These are phyloP conservation scores for Zophobas morio DNA, from an alignment of 1,140 invertebrate genomes.

Conservation along the genomic window DNA sequence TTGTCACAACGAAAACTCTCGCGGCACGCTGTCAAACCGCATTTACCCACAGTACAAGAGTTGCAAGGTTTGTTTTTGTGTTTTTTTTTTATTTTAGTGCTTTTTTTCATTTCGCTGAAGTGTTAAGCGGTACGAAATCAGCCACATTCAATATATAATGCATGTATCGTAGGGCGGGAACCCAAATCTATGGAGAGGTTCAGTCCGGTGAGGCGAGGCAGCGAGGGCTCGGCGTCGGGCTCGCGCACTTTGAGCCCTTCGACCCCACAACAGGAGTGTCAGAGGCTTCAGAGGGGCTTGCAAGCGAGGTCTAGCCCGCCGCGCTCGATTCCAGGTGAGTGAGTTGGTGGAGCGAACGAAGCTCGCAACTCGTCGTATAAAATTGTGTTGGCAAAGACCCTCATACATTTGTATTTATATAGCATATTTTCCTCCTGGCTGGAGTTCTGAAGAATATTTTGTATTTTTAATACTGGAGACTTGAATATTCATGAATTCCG, in stretches of 20 bases:
- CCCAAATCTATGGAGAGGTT: constrained; percentile 81
- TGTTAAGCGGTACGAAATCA: neutral
- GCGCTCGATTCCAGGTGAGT: constrained; percentile 65
- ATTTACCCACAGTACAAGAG: constrained; percentile 74
- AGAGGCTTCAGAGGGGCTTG: constrained; percentile 75
- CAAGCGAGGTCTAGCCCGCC: constrained; percentile 72
- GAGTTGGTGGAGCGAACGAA: neutral
- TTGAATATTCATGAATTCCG: too few species aligned
- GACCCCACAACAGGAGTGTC: constrained; percentile 81
- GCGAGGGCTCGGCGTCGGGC: constrained; percentile 79
- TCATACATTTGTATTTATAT: too few species aligned
- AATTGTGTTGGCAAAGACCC: too few species aligned
- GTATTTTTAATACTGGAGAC: too few species aligned
- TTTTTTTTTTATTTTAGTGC: constrained; percentile 26
- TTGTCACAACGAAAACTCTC: constrained; percentile 65
- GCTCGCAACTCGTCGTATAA: neutral
- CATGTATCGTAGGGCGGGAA: constrained; percentile 67
- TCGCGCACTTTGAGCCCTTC: constrained; percentile 71
- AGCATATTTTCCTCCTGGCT: too few species aligned
- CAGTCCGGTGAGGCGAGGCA: constrained; percentile 90
- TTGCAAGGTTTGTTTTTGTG: constrained; percentile 65
- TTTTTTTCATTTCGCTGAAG: constrained; percentile 2
- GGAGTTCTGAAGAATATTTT: too few species aligned
- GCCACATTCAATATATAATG: too few species aligned
- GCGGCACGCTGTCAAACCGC: constrained; percentile 64